These are phyloP conservation scores for Cavia aperea DNA, from an alignment of 2,113 vertebrate genomes.

Conservation along the genomic window DNA sequence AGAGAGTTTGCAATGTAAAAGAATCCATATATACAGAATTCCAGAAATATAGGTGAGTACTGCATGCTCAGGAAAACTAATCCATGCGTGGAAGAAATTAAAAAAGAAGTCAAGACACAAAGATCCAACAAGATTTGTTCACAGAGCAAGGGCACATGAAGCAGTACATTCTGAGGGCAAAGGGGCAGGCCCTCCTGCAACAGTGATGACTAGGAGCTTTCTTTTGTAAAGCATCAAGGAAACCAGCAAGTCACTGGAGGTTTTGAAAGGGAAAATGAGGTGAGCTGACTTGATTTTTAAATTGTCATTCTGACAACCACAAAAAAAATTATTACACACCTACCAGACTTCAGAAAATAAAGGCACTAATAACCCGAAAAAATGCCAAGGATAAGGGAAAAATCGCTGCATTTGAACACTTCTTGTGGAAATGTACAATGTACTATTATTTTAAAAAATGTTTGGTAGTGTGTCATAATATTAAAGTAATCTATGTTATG, in stretches of 20 bases:
- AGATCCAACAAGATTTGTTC: background rate
- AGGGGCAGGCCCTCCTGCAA: background rate
- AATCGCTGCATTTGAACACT: background rate
- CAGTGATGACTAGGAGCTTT: background rate
- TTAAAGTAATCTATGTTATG: background rate
- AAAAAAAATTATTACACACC: constrained; percentile 31
- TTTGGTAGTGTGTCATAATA: background rate
- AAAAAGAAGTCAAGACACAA: background rate
- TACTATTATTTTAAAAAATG: background rate
- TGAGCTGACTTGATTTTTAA: constrained; percentile 27
- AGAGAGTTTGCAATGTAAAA: background rate
- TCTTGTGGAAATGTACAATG: background rate
- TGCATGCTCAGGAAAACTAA: background rate
- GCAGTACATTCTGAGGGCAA: too few species aligned
- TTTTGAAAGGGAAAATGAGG: background rate
- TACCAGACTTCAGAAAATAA: constrained; percentile 37
- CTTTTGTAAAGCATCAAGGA: background rate
- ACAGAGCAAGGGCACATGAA: fast-evolving
- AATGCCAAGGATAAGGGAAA: background rate
- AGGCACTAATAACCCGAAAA: constrained; percentile 29
- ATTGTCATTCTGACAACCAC: constrained; percentile 34
- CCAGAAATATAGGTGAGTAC: background rate
- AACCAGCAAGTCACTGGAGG: background rate
- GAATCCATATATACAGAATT: background rate
- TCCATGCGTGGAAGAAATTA: too few species aligned